phyloP scores from a whole-genome alignment of 1,140 invertebrate species.

The Reticulitermes speratus region DNA sequence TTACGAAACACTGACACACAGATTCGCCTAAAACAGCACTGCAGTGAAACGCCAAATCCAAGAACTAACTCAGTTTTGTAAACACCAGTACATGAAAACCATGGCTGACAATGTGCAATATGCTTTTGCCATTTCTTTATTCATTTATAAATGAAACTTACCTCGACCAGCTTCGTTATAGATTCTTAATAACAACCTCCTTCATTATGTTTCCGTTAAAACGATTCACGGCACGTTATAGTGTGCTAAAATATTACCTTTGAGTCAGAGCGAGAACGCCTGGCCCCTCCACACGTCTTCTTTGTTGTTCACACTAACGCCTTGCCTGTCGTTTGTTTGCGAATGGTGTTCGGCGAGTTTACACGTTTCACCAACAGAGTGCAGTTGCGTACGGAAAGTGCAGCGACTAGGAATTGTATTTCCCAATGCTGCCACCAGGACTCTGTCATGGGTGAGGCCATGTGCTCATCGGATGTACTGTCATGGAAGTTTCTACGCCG shows the following conservation, averaged over 20 bases:
- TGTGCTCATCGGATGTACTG: background rate
- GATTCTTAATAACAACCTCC: background rate
- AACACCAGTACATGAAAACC: background rate
- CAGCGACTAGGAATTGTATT: background rate
- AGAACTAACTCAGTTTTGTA: background rate
- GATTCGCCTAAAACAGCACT: background rate
- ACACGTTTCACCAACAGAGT: constrained; percentile 6
- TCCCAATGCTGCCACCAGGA: background rate
- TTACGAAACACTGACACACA: background rate
- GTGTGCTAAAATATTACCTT: constrained; percentile 22
- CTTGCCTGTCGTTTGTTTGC: constrained; percentile 31
- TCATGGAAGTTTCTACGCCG: background rate
- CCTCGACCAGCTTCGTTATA: background rate
- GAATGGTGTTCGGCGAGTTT: constrained; percentile 24
- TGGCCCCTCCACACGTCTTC: constrained; percentile 28
- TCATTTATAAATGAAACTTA: constrained; percentile 29
- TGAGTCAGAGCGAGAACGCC: constrained; percentile 21
- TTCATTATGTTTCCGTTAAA: background rate
- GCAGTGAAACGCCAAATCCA: background rate
- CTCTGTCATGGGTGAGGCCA: background rate
- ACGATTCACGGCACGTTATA: background rate
- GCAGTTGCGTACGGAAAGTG: constrained; percentile 17
- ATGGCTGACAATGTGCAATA: constrained; percentile 4
- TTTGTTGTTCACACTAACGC: constrained; percentile 32
- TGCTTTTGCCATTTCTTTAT: background rate